Evolutionary conservation across 2,113 vertebrate genomes (phyloP).

Genomic region (Muntiacus reevesi): DNA sequence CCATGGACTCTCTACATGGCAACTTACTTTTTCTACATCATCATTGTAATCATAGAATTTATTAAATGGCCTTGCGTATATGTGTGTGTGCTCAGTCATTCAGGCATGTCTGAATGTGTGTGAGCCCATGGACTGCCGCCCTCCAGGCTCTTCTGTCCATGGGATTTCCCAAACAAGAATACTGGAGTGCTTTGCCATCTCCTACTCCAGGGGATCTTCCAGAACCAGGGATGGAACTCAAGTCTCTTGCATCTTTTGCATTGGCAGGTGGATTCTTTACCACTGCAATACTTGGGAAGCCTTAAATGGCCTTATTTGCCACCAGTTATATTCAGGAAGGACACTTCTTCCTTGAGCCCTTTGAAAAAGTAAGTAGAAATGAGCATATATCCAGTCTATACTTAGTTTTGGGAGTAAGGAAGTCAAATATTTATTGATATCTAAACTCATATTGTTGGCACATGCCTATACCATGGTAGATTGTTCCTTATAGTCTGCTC

Average conservation of each 20-base stretch:
- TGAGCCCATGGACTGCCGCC: background rate
- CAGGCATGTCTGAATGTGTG: background rate
- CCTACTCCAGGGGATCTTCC: background rate
- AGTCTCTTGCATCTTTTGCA: background rate
- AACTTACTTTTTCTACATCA: background rate
- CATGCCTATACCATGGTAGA: background rate
- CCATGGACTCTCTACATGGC: background rate
- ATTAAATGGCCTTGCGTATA: rapidly evolving
- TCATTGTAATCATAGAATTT: background rate
- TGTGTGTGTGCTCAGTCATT: background rate
- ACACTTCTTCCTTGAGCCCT: background rate
- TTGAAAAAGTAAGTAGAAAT: background rate
- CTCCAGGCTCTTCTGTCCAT: background rate
- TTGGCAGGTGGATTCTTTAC: background rate
- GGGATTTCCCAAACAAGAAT: background rate
- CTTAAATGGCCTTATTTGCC: background rate
- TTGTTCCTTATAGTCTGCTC: background rate
- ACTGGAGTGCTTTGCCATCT: background rate
- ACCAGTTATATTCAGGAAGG: background rate
- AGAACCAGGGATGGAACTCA: background rate
- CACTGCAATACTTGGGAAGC: background rate
- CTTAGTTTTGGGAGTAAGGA: background rate
- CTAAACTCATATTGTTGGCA: background rate
- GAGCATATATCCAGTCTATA: background rate
- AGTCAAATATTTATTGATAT: background rate